phyloP scores from a whole-genome alignment of 1,140 invertebrate species.

The Danaus plexippus region DNA sequence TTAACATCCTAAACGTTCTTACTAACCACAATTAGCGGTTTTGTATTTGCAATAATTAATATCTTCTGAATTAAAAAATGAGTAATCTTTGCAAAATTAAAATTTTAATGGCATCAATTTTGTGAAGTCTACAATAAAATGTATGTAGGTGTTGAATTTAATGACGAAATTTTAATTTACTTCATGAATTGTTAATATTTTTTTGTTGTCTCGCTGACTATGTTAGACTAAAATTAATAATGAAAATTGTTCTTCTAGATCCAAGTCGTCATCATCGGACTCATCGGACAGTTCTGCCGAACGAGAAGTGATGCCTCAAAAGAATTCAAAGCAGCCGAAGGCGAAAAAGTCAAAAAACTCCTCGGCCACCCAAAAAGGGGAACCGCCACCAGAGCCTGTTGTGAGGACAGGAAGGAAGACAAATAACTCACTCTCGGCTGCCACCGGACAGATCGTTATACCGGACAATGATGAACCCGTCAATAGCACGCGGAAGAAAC shows the following conservation, averaged over 20 bases:
- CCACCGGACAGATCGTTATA: slow-evolving; percentile 86
- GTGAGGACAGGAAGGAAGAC: slow-evolving; percentile 82
- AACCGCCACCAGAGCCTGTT: slow-evolving; percentile 60
- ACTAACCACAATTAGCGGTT: too few species aligned
- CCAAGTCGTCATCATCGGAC: slow-evolving; percentile 37
- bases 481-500: slow-evolving; percentile 72
- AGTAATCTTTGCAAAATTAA: too few species aligned
- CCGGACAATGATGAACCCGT: slow-evolving; percentile 69
- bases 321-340: slow-evolving; percentile 32
- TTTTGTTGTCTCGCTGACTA: too few species aligned
- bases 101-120: too few species aligned
- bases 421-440: slow-evolving; percentile 88
- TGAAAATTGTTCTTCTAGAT: slow-evolving; percentile 1
- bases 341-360: slow-evolving; percentile 56
- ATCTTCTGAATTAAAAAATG: too few species aligned
- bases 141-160: too few species aligned
- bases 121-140: too few species aligned
- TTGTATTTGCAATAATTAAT: too few species aligned
- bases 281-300: slow-evolving; percentile 42
- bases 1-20: too few species aligned
- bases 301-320: slow-evolving; percentile 53
- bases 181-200: too few species aligned
- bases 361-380: slow-evolving; percentile 61
- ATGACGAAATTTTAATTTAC: too few species aligned
- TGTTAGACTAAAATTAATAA: too few species aligned